Conservation (phyloP, 2,888 invertebrate species). For the Dugesia japonica region DNA sequence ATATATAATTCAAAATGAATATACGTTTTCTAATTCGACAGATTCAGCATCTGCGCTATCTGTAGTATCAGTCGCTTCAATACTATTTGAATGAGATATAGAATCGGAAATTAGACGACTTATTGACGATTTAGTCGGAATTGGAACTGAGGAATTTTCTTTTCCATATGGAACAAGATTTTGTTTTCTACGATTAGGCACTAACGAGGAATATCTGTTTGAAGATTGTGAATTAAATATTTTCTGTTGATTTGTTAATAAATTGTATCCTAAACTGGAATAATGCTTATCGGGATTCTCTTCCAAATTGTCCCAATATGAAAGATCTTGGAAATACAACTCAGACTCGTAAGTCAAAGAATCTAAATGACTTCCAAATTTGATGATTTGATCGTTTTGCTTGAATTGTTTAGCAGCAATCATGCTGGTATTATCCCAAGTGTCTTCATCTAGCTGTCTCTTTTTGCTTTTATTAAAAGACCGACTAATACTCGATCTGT, state of each 20-base stretch:
- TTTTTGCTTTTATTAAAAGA: background rate
- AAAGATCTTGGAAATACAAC: slow-evolving; percentile 5
- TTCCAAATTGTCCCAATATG: background rate
- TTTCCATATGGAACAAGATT: background rate
- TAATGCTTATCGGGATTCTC: background rate
- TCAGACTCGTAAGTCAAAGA: background rate
- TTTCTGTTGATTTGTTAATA: background rate
- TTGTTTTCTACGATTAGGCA: background rate
- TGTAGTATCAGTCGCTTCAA: background rate
- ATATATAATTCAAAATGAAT: background rate
- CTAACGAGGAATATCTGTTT: background rate
- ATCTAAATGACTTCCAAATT: background rate
- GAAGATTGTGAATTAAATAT: background rate
- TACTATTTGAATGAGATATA: background rate
- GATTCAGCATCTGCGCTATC: slow-evolving; percentile 28
- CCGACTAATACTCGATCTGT: background rate
- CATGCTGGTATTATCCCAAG: background rate
- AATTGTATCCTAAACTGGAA: slow-evolving; percentile 4
- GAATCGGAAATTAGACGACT: background rate
- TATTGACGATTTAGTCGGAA: background rate
- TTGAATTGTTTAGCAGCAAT: background rate
- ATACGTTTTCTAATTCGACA: background rate
- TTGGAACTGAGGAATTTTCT: background rate
- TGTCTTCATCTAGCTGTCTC: background rate
- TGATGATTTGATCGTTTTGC: background rate